These are phyloP conservation scores for Notothenia rossii DNA, from an alignment of 2,113 vertebrate genomes.

Conservation along the genomic window DNA sequence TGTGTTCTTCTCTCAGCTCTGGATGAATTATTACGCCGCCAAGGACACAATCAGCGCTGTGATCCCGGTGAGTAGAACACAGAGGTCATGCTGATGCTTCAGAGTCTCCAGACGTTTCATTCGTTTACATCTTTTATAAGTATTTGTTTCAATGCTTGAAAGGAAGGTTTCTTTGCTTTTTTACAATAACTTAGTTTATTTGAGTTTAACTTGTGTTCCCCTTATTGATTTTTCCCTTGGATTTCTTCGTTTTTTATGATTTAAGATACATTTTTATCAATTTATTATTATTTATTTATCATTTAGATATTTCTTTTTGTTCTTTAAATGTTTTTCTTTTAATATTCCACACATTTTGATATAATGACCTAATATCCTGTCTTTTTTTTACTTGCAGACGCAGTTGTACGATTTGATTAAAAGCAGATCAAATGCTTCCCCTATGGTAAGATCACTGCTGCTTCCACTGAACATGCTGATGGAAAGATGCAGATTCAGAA, in stretches of 20 bases:
- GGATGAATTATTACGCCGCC: slow-evolving; percentile 91
- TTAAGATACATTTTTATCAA: too few relatives aligned
- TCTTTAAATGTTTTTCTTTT: not conserved
- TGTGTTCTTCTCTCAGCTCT: slow-evolving; percentile 86
- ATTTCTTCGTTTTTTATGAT: too few relatives aligned
- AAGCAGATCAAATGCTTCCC: slow-evolving; percentile 87
- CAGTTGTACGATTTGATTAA: slow-evolving; percentile 89
- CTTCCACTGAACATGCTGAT: not conserved
- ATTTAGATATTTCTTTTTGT: too few relatives aligned
- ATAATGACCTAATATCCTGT: not conserved
- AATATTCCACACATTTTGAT: not conserved
- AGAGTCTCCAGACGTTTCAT: not conserved
- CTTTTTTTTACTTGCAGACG: slow-evolving; percentile 76
- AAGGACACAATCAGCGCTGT: slow-evolving; percentile 94
- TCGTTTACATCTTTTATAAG: not conserved
- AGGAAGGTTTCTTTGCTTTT: too few relatives aligned
- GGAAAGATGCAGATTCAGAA: not conserved
- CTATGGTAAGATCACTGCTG: slow-evolving; percentile 82
- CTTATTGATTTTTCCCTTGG: too few relatives aligned
- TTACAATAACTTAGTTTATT: not conserved
- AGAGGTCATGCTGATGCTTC: not conserved
- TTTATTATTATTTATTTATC: too few relatives aligned
- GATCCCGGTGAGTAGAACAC: slow-evolving; percentile 91
- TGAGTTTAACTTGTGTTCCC: too few relatives aligned
- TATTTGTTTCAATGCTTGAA: too few relatives aligned